Base-by-base conservation (phyloP, 2,888 invertebrate species). In the Aproaerema taeniolella region DNA sequence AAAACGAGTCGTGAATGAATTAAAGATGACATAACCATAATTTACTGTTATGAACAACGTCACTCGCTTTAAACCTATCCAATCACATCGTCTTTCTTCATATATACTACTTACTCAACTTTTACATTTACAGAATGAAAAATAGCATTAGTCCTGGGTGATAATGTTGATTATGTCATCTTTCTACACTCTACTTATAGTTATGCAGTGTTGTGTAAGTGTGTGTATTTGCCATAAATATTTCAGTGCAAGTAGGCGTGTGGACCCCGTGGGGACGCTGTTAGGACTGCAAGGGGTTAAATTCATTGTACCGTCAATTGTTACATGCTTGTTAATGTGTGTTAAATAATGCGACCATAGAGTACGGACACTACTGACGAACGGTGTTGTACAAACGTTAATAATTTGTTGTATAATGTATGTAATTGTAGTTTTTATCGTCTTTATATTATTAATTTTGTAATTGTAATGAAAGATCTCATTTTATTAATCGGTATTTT, bases 401-500 rank as follows among this genome's bases (percentile, higher is more conserved):
- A 78, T 80, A 79, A 81, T 81, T 81, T 79, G 82, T 85, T 85
- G 81, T 86, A 74, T 80, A 77, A 78, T 81, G 71, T 77, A 79
- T 79, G 79, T 85, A 85, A 82, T 75, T 76, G 71, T 85, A 85
- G 82, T 78, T 83, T 42, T 77, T 80, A 85, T 77, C 74, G 75
- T 79, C 77, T 83, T 75, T 82, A 78, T 82, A 77, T 81, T 75
- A 81, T 81, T 81, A 82, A 43, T 43, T 83, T 82, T 76, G 79
- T 85, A 86, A 82, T 81, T 86, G 75, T 85, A 86, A 86, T 86
- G 83, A 85, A 86, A 85, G 86, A 86, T 86, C 86, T 86, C 86
- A 86, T 86, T 85, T 85, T 82, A 86, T 83, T 86, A 86, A 85
- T 86, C 86, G 86, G 86, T 86, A 86, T 85, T 86, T 83, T 82